phyloP scores from a whole-genome alignment of 2,888 invertebrate species.

The Nycteola revayana region DNA sequence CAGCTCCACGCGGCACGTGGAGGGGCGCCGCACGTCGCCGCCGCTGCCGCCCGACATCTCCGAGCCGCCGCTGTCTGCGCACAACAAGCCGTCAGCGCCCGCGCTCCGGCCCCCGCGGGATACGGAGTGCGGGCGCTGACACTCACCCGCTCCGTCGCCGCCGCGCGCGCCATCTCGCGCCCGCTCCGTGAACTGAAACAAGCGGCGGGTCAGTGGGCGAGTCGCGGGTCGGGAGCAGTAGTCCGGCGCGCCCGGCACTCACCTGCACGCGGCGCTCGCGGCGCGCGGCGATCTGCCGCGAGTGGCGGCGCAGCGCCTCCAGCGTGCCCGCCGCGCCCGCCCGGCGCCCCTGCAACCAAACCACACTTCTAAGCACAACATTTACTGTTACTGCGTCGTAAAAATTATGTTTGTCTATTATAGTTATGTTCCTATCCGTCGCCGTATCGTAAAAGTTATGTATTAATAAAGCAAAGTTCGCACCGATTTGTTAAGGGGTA shows the following conservation, averaged over 20 bases:
- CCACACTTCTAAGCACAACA: constrained; percentile 44
- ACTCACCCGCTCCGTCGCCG: constrained; percentile 71
- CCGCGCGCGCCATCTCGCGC: constrained; percentile 67
- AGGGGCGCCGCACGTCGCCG: constrained; percentile 58
- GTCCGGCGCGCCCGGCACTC: constrained; percentile 48
- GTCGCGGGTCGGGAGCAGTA: neutral
- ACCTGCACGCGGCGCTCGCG: constrained; percentile 89
- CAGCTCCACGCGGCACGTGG: constrained; percentile 83
- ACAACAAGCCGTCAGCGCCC: constrained; percentile 43
- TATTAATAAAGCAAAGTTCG: constrained; percentile 23
- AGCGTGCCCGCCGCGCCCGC: constrained; percentile 50
- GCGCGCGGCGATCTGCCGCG: constrained; percentile 92
- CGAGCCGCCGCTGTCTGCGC: constrained; percentile 67
- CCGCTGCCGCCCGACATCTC: constrained; percentile 71
- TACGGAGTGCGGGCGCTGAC: constrained; percentile 28
- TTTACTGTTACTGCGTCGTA: constrained; percentile 51
- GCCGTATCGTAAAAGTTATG: constrained; percentile 31
- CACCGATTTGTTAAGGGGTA: no score
- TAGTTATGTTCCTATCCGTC: constrained; percentile 20
- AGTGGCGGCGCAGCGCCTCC: constrained; percentile 93
- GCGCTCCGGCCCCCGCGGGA: constrained; percentile 38
- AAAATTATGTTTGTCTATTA: constrained; percentile 33
- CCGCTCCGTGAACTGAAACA: constrained; percentile 76
- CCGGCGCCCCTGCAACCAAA: constrained; percentile 25
- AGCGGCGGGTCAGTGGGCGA: constrained; percentile 25